A percentile compares a stretch with the other conserved stretches of the same genome.
phyloP scores from a whole-genome alignment of 2,888 invertebrate genomes.

The Gymnosoma rotundatum region DNA sequence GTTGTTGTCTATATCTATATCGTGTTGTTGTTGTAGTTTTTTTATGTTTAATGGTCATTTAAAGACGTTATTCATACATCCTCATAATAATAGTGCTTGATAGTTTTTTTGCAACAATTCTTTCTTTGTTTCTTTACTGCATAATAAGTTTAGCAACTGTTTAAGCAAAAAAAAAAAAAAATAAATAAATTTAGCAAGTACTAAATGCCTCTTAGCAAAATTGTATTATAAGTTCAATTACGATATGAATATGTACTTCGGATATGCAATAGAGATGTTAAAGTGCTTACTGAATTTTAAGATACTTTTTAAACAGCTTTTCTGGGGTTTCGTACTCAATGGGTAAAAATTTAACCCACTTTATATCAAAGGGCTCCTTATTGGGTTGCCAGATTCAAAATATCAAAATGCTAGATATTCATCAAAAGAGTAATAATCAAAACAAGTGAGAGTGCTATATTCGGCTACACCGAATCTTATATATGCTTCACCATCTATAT shows the following conservation, averaged over 20 bases:
- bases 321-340: no score
- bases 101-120: conserved; percentile 9
- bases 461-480: no score
- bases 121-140: not conserved
- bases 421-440: no score
- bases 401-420: no score
- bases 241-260: conserved; percentile 1
- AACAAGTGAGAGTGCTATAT: no score
- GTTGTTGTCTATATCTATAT: no score
- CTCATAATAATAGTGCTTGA: conserved; percentile 21
- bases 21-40: not conserved
- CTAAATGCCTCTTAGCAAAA: conserved; percentile 48
- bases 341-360: no score
- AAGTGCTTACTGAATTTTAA: not conserved
- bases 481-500: no score
- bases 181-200: conserved; percentile 7
- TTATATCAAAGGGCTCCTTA: no score
- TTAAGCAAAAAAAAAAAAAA: conserved; percentile 11
- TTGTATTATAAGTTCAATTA: conserved; percentile 40
- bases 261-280: conserved; percentile 7
- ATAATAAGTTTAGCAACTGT: conserved; percentile 10
- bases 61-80: conserved; percentile 46
- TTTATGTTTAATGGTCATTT: conserved; percentile 54
- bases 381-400: no score
- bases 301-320: no score